phyloP scores from a whole-genome alignment of 2,113 vertebrate species.

The Thunnus maccoyii region DNA sequence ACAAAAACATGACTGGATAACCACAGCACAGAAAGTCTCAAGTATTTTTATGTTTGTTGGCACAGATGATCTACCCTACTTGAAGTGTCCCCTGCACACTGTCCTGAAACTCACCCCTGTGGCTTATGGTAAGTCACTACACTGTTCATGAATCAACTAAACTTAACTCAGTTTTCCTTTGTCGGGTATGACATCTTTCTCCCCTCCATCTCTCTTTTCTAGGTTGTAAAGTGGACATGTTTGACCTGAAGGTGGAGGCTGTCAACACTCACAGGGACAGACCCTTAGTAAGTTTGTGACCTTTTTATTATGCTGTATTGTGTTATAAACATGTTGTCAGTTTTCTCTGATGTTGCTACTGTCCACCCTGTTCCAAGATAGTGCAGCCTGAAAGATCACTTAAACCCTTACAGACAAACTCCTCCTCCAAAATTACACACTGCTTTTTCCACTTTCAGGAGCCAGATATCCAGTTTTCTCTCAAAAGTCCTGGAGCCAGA shows the following conservation, averaged over 20 bases:
- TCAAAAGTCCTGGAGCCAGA: background rate
- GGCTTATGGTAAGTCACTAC: conserved; percentile 90
- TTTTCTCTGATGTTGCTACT: background rate
- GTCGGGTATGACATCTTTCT: background rate
- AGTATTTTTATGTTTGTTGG: conserved; percentile 13
- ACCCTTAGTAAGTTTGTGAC: conserved; percentile 85
- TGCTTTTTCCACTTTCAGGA: background rate
- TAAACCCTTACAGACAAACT: background rate
- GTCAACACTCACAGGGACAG: conserved; percentile 94
- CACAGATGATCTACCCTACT: conserved; percentile 94
- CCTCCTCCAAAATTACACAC: conserved; percentile 16
- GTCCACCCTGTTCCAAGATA: background rate
- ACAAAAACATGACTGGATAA: conserved; percentile 17
- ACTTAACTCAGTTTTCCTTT: background rate
- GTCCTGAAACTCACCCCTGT: conserved; percentile 95
- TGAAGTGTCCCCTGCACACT: conserved; percentile 94
- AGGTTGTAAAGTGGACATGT: conserved; percentile 96
- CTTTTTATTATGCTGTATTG: background rate
- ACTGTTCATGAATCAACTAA: background rate
- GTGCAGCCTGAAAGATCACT: background rate
- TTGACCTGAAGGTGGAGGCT: conserved; percentile 92
- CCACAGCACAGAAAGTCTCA: background rate
- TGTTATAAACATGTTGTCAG: background rate
- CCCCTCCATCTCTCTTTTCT: background rate
- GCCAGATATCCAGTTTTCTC: background rate